These are phyloP conservation scores for Dreissena polymorpha DNA, from an alignment of 1,140 invertebrate species.

Conservation along the genomic window DNA sequence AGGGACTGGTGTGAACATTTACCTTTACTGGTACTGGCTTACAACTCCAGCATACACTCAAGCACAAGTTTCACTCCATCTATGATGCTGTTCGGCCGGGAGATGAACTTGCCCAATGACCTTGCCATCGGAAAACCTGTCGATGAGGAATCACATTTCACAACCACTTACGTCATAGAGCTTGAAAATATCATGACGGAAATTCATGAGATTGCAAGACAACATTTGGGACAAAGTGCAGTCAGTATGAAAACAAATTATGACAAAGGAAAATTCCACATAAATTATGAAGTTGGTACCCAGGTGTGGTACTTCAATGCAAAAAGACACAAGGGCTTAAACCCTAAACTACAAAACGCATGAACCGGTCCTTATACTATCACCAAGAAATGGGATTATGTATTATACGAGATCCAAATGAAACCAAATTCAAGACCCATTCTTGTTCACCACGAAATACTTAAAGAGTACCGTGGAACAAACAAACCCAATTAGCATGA, in stretches of 20 bases:
- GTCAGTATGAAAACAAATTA: slow-evolving; percentile 15
- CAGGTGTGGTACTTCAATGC: slow-evolving; percentile 13
- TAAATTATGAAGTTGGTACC: slow-evolving; percentile 1
- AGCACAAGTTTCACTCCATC: slow-evolving; percentile 50
- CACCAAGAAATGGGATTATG: slow-evolving; percentile 14
- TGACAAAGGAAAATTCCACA: slow-evolving; percentile 21
- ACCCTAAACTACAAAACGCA: slow-evolving; percentile 23
- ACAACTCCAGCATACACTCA: slow-evolving; percentile 34
- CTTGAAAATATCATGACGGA: slow-evolving; percentile 13
- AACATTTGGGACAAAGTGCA: slow-evolving; percentile 3
- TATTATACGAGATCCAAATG: slow-evolving; percentile 10
- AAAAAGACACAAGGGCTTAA: neutral
- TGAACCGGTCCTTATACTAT: slow-evolving; percentile 17
- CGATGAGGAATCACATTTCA: slow-evolving; percentile 10
- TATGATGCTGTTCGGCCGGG: slow-evolving; percentile 34
- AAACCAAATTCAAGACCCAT: slow-evolving; percentile 1
- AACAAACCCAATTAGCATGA: neutral
- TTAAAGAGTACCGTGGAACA: slow-evolving; percentile 5
- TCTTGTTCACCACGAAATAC: slow-evolving; percentile 20
- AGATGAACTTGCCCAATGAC: slow-evolving; percentile 14
- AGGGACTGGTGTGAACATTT: slow-evolving; percentile 53
- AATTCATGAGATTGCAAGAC: slow-evolving; percentile 8
- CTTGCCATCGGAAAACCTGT: slow-evolving; percentile 13
- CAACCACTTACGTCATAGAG: slow-evolving; percentile 8
- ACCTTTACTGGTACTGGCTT: slow-evolving; percentile 45